Evolutionary conservation across 2,113 vertebrate species (phyloP).

Genomic region (Lota lota): DNA sequence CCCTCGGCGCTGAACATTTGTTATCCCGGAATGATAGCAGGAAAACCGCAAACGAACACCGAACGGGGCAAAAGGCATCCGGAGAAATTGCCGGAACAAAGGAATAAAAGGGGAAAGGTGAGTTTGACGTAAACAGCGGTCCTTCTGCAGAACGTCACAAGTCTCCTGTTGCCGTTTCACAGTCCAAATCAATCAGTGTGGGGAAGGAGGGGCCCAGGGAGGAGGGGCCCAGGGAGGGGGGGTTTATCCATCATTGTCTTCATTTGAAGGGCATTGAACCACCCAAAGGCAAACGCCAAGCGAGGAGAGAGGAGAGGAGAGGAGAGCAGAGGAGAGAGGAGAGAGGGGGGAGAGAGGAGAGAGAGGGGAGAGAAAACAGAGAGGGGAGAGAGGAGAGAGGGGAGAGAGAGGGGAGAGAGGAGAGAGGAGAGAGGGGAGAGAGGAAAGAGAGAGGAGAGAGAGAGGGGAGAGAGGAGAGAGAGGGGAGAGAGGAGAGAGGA

Average conservation of each 20-base stretch:
- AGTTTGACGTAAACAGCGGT: conserved; percentile 26
- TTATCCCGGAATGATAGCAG: too few relatives aligned
- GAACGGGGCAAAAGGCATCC: too few relatives aligned
- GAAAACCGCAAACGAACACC: too few relatives aligned
- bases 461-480: background rate
- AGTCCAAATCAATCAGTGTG: conserved; percentile 56
- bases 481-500: conserved; percentile 30
- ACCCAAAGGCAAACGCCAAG: conserved; percentile 66
- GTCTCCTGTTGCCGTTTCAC: conserved; percentile 46
- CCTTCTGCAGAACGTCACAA: conserved; percentile 33
- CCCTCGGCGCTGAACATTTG: too few relatives aligned
- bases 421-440: background rate
- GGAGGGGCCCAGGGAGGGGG: conserved; percentile 50
- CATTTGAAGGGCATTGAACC: conserved; percentile 70
- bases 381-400: background rate
- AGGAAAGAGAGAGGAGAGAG: conserved; percentile 1
- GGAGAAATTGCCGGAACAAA: background rate
- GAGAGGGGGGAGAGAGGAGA: conserved; percentile 39
- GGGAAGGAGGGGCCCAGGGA: conserved; percentile 56
- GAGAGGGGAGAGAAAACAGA: conserved; percentile 8
- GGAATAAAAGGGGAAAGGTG: conserved; percentile 41
- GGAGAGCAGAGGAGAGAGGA: background rate
- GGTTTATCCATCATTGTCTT: conserved; percentile 68
- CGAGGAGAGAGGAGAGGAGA: conserved; percentile 42
- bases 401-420: background rate